Evolutionary conservation across 1,140 invertebrate species (phyloP), one percentile per base, ranked within the genome.

Genomic region (Rhynchophorus ferrugineus): DNA sequence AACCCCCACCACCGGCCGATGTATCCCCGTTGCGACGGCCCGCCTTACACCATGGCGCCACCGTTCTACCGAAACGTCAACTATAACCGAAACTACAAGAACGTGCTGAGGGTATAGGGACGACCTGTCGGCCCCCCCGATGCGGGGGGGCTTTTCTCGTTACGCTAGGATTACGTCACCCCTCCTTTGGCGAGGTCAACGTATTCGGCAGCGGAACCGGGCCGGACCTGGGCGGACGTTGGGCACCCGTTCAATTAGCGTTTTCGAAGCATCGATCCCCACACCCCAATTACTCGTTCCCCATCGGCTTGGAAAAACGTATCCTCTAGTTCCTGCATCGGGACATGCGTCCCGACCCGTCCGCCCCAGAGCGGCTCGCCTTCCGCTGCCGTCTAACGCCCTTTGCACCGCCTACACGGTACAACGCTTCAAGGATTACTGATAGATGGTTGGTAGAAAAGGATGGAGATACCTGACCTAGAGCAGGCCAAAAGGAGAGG

Each of bases 71-170:
- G 64, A 53, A 67, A 63, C 43, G 61, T 67, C 60, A 61, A 65
- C 53, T 63, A 65, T 54, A 68, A 66, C 39, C 60, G 61, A 52
- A 57, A 59, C 37, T 61, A 66, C 56, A 69, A 69, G 54, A 69
- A 69, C 54, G 59, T 67, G 42, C 55, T 64, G 33, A 61, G 64
- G 59, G 67, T 69, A 55, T 69, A 69, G 58, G 53, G 36, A 9
- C 17, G n/a, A 24, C 8, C 20, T 3, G n/a, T n/a, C 3, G 18
- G 3, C 33, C 42, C 42, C 1, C 20, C 13, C 7, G 3, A 22
- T 19, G 20, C 20, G 42, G 16, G 13, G 22, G 17, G 18, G 3
- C n/a, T 11, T 44, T 21, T 13, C 19, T 22, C 22, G 8, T 29
- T 11, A 29, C 5, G 2, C 20, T 44, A 41, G 17, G 18, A 18